phyloP scores from a whole-genome alignment of 2,888 invertebrate species.

The Agrilus biguttatus region DNA sequence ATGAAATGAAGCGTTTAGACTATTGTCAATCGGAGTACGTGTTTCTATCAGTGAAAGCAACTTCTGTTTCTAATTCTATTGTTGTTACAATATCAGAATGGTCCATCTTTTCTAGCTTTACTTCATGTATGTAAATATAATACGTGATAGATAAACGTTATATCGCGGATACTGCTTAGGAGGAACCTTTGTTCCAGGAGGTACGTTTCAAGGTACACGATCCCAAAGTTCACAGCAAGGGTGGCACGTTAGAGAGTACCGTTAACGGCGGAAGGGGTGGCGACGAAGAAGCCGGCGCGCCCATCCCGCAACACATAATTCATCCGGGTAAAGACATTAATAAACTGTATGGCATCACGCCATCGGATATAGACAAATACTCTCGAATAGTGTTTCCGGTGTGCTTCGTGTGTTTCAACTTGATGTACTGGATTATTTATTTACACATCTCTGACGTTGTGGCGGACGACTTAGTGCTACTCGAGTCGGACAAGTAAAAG shows the following conservation, averaged over 20 bases:
- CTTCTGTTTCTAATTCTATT: no score
- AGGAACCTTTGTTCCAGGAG: conserved; percentile 63
- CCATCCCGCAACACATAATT: conserved; percentile 61
- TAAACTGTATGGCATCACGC: conserved; percentile 83
- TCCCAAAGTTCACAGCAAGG: conserved; percentile 86
- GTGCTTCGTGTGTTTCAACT: conserved; percentile 96
- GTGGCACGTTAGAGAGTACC: conserved; percentile 80
- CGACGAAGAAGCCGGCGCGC: conserved; percentile 48
- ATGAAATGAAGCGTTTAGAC: no score
- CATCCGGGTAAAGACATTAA: conserved; percentile 87
- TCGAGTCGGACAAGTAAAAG: conserved; percentile 51
- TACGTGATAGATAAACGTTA: no score
- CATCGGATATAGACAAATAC: conserved; percentile 98
- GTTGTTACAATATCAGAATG: no score
- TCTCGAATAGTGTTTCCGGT: conserved; percentile 96
- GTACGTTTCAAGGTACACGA: conserved; percentile 91
- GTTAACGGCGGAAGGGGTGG: conserved; percentile 62
- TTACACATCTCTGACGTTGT: conserved; percentile 92
- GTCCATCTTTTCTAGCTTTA: no score
- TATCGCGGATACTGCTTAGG: conserved; percentile 42
- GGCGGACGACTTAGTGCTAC: conserved; percentile 80
- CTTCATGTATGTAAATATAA: no score
- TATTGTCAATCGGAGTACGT: no score
- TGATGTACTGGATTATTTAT: conserved; percentile 97
- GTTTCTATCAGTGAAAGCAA: no score